Percentiles rank a stretch among this genome's conserved stretches.
Evolutionary conservation across 2,888 invertebrate genomes (phyloP).

Genomic region (Microplitis deprimator): DNA sequence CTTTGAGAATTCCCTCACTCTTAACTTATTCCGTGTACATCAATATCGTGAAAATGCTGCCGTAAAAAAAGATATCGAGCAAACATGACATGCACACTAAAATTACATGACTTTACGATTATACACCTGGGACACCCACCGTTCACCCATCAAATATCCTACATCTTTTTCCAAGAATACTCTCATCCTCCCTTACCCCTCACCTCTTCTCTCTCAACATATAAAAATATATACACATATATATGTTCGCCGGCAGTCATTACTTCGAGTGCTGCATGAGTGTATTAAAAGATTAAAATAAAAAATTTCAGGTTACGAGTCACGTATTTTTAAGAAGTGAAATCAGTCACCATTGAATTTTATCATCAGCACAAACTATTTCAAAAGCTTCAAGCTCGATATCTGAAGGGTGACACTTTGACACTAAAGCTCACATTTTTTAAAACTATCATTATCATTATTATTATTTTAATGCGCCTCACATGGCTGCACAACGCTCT

Average conservation of each 20-base stretch:
- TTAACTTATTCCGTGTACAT: background rate
- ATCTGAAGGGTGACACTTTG: background rate
- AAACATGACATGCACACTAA: conserved; percentile 53
- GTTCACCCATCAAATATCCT: too few species aligned
- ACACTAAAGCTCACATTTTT: conserved; percentile 15
- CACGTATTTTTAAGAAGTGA: background rate
- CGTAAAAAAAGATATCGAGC: conserved; percentile 42
- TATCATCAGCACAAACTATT: background rate
- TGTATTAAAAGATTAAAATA: background rate
- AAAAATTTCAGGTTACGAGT: background rate
- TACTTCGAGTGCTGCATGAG: background rate
- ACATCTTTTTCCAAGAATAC: too few species aligned
- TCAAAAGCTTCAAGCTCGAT: conserved; percentile 23
- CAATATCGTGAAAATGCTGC: background rate
- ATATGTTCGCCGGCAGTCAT: background rate
- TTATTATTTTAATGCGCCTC: conserved; percentile 28
- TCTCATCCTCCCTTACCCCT: too few species aligned
- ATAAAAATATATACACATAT: too few species aligned
- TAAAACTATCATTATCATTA: conserved; percentile 17
- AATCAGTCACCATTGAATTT: background rate
- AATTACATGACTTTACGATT: conserved; percentile 55
- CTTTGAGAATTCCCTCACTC: background rate
- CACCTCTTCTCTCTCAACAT: too few species aligned
- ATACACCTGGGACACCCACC: conserved; percentile 26
- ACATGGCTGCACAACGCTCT: conserved; percentile 19